Evolutionary conservation across 2,888 invertebrate genomes (phyloP), one percentile per base, ranked within the genome.

Genomic region (Perizoma affinitatum): DNA sequence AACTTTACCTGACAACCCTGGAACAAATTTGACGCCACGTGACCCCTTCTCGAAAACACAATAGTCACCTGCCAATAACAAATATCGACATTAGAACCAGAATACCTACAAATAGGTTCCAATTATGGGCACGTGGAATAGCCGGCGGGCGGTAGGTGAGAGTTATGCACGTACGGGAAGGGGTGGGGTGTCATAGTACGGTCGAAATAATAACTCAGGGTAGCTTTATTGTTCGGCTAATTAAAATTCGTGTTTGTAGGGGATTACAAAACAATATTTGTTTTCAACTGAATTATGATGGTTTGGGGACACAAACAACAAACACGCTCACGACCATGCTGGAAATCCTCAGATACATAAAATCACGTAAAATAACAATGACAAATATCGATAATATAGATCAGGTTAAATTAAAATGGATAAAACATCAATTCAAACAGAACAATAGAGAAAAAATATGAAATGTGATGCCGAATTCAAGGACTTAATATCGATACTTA

Each of bases 141-240:
- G 46, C 40, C 22, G 33, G 40, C 34, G n/a, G 7, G n/a, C 10
- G 47, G 11, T 51, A 57, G 50, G 62, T 58, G 54, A 53, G 50
- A 40, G 36, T 33, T 51, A 50, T 46, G 35, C 58, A 58, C 58
- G 62, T 58, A 52, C 9, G 57, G 46, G 51, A 34, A 45, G 45
- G 61, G 57, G 40, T 45, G 49, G 10, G 45, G 42, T 54, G 7
- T 41, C n/a, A 45, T 41, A 45, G 35, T 6, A 5, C 6, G 36
- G 6, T 38, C 38, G 1, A 7, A 38, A 38, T 38, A 38, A 38
- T 22, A 22, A 22, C 22, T 38, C 38, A 9, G 52, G 61, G 55
- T 43, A 11, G 46, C 40, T 44, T 46, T 42, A 55, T 44, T 43
- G 58, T 47, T 46, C 62, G 34, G 33, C 47, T 61, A 61, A 61